Conservation (phyloP, 2,888 invertebrate species). For the Choristoneura rosaceana region DNA sequence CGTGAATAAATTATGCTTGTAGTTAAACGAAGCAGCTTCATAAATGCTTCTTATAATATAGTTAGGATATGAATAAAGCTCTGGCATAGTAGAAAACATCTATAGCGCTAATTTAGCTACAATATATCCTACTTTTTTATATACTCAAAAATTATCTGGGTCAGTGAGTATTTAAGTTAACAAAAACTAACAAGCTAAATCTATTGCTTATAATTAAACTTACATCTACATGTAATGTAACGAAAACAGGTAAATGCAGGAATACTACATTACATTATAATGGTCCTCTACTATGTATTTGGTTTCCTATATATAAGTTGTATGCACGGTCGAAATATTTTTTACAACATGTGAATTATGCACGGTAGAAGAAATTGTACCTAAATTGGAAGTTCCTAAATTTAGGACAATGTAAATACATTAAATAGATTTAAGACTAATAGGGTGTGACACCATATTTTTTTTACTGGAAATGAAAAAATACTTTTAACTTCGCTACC, state of each 20-base stretch:
- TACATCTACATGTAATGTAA: conserved; percentile 10
- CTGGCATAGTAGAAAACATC: conserved; percentile 39
- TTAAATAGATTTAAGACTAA: too few species aligned
- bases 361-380: not conserved
- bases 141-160: not conserved
- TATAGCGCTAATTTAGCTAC: conserved; percentile 26
- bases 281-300: conserved; percentile 59
- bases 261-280: conserved; percentile 43
- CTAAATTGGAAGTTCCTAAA: not conserved
- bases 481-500: not conserved
- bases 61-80: conserved; percentile 51
- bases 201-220: conserved; percentile 14
- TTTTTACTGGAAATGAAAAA: not conserved
- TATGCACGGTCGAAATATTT: conserved; percentile 25
- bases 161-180: conserved; percentile 1
- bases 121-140: conserved; percentile 5
- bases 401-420: not conserved
- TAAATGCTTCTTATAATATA: conserved; percentile 26
- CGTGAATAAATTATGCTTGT: conserved; percentile 9
- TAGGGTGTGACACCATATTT: too few species aligned
- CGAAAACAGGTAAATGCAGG: conserved; percentile 5
- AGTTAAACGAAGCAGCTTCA: conserved; percentile 30
- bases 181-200: conserved; percentile 5
- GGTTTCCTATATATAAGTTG: conserved; percentile 22
- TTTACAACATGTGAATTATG: conserved; percentile 28